Base-by-base conservation (phyloP, 2,888 invertebrate genomes). In the Kuschelorhynchus macadamiae region DNA sequence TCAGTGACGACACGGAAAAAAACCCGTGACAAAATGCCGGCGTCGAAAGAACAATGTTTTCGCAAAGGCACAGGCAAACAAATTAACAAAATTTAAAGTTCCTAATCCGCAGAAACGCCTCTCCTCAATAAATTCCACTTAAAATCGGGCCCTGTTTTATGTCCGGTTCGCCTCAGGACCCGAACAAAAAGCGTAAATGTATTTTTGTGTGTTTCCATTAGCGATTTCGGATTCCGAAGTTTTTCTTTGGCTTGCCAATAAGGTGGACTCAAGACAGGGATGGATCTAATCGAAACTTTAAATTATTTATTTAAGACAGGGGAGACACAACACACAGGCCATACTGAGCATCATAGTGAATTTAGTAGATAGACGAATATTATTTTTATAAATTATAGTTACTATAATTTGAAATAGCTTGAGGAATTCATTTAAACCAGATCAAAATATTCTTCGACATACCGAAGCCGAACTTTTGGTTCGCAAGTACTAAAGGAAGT, bases 131-230 rank as follows among this genome's bases (percentile, higher is more conserved):
- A 67, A 67, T 67, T 59, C 68, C 69, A 69, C 64, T 69, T 69
- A 69, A 64, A 65, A 55, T 49, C 63, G 62, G 55, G 36, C 46
- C 61, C 49, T 64, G 62, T 59, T 68, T 68, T 68, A 63, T 68
- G 68, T 57, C 63, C 63, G 59, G 57, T 33, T 52, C 50, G 59
- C 57, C 65, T 59, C 66, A 60, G 60, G 32, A 17, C 21, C 44
- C 20, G 44, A 33, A 14, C 20, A 56, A 62, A 50, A 50, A 62
- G 53, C 36, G 59, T 42, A 64, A 69, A 66, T 66, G 66, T 70
- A 70, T 70, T 70, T 69, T 70, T 66, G 56, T 69, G 69, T 66
- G 50, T 65, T 61, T 66, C 70, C 70, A 70, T 70, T 70, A 70
- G 66, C 65, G 66, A 52, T 66, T 64, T 41, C 44, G 42, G 17